Evolutionary conservation across 2,113 vertebrate genomes (phyloP).

Genomic region (Gambusia affinis): DNA sequence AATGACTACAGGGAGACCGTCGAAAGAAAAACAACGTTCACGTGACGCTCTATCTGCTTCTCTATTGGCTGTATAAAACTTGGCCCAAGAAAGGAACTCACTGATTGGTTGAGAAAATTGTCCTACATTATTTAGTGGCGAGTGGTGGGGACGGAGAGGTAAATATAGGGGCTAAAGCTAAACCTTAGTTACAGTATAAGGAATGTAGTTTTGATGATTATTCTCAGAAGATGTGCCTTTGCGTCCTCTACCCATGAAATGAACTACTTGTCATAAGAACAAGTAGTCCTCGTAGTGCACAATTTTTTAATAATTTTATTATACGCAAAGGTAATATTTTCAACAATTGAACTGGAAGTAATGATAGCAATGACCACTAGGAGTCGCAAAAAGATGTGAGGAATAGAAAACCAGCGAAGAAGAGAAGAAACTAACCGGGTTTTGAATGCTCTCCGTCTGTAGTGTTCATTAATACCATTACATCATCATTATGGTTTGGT

Average conservation of each 20-base stretch:
- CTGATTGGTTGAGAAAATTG: constrained; percentile 63
- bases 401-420: neutral
- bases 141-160: neutral
- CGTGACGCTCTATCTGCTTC: neutral
- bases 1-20: constrained; percentile 10
- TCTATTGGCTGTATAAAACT: constrained; percentile 53
- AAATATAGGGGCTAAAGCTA: neutral
- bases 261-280: no score
- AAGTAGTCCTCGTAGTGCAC: no score
- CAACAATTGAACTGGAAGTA: neutral
- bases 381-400: neutral
- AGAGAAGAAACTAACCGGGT: neutral
- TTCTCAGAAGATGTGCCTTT: neutral
- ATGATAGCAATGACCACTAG: neutral
- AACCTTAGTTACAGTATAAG: neutral
- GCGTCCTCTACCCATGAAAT: no score
- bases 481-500: neutral
- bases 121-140: neutral
- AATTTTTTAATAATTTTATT: neutral
- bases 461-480: neutral
- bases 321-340: neutral
- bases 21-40: constrained; percentile 67
- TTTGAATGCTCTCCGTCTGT: neutral
- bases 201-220: neutral
- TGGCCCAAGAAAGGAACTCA: constrained; percentile 10